Conservation (phyloP, 2,888 invertebrate genomes). For the Xanthia togata region DNA sequence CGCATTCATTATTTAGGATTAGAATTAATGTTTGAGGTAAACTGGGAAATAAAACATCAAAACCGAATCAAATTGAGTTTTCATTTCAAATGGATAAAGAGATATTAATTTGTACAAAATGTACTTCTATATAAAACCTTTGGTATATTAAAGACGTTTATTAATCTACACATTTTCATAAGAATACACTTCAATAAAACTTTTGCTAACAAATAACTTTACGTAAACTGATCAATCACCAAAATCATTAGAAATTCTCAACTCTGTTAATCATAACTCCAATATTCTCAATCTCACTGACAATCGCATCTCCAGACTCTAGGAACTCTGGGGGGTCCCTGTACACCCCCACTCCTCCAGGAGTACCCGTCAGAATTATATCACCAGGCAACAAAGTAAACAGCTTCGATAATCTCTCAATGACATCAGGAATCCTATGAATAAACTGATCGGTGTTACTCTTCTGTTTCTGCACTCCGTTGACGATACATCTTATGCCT, state of each 20-base stretch:
- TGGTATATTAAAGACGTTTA: background rate
- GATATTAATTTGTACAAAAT: background rate
- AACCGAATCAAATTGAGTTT: background rate
- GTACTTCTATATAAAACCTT: background rate
- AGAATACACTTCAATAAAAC: background rate
- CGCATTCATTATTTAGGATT: no score
- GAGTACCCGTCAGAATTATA: conserved; percentile 96
- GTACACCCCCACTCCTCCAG: conserved; percentile 92
- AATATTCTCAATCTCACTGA: conserved; percentile 88
- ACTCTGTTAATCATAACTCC: conserved; percentile 73
- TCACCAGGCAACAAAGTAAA: conserved; percentile 95
- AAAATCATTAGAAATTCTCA: conserved; percentile 63
- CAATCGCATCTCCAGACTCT: conserved; percentile 93
- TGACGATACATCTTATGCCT: conserved; percentile 92
- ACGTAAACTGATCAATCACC: background rate
- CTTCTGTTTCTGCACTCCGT: conserved; percentile 94
- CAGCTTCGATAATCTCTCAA: conserved; percentile 92
- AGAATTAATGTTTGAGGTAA: background rate
- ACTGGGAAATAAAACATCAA: background rate
- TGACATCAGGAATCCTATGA: conserved; percentile 93
- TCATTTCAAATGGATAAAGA: background rate
- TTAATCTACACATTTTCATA: background rate
- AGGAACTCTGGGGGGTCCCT: conserved; percentile 94
- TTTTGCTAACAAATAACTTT: background rate
- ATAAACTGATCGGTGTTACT: conserved; percentile 95